Percentiles rank a stretch among this genome's conserved stretches.
Conservation (phyloP, 2,888 invertebrate genomes). For the Caenorhabditis becei region DNA sequence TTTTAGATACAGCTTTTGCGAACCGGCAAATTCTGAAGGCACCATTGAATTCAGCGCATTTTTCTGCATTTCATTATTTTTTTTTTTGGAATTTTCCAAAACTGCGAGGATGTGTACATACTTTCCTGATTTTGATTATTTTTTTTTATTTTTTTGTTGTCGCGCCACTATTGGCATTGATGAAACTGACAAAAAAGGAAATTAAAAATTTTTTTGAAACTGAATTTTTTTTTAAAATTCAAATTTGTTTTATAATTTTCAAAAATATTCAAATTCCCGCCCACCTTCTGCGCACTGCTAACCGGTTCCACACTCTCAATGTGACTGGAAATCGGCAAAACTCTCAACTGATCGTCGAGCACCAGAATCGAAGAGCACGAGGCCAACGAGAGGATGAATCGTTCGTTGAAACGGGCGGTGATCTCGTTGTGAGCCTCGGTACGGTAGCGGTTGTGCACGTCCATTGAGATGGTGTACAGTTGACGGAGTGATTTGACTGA, state of each 20-base stretch:
- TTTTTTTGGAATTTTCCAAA: too few relatives aligned
- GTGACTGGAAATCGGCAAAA: constrained; percentile 93
- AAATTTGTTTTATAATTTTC: neutral
- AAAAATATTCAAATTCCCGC: constrained; percentile 1
- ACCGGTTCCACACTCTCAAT: constrained; percentile 87
- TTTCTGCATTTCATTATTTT: too few relatives aligned
- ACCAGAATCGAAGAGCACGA: constrained; percentile 88
- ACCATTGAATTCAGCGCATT: too few relatives aligned
- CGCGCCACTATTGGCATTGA: too few relatives aligned
- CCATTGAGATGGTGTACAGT: constrained; percentile 97
- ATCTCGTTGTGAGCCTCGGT: constrained; percentile 95
- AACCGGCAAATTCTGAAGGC: too few relatives aligned
- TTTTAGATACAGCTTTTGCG: too few relatives aligned
- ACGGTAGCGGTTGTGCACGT: constrained; percentile 95
- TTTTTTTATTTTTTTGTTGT: too few relatives aligned
- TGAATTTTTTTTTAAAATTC: neutral
- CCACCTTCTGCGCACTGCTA: constrained; percentile 60
- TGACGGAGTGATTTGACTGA: constrained; percentile 92
- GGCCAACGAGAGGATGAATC: constrained; percentile 92
- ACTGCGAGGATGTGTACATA: too few relatives aligned
- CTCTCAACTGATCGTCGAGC: constrained; percentile 93
- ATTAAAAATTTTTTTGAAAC: too few relatives aligned
- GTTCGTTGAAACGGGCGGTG: constrained; percentile 95
- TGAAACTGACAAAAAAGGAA: too few relatives aligned
- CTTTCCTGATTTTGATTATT: too few relatives aligned